Evolutionary conservation across 2,113 vertebrate genomes (phyloP).

Genomic region (Limanda limanda): DNA sequence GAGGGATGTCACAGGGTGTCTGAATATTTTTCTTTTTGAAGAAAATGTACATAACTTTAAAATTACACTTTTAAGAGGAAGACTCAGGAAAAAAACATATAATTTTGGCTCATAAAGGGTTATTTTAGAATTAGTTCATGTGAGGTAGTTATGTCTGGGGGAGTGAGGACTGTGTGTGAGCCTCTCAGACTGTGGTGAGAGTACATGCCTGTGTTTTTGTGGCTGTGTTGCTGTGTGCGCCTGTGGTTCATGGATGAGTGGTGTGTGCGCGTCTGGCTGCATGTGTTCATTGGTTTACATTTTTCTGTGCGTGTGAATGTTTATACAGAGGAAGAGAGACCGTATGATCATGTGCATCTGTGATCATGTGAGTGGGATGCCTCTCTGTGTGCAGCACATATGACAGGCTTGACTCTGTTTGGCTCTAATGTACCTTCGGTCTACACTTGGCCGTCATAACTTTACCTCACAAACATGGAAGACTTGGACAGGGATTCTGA

Average conservation of each 20-base stretch:
- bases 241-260: slow-evolving; percentile 25
- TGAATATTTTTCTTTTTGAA: not conserved
- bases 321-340: slow-evolving; percentile 18
- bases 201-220: slow-evolving; percentile 37
- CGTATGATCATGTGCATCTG: not conserved
- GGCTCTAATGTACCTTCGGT: slow-evolving; percentile 6
- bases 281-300: slow-evolving; percentile 30
- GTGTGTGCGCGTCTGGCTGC: slow-evolving; percentile 5
- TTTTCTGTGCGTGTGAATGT: slow-evolving; percentile 22
- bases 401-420: slow-evolving; percentile 29
- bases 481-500: not conserved
- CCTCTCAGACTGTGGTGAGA: slow-evolving; percentile 9
- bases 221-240: slow-evolving; percentile 27
- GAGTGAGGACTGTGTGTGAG: slow-evolving; percentile 36
- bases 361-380: slow-evolving; percentile 19
- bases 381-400: slow-evolving; percentile 30
- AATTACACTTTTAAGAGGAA: slow-evolving; percentile 8
- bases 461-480: not conserved
- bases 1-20: not conserved
- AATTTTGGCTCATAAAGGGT: slow-evolving; percentile 60
- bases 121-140: slow-evolving; percentile 50
- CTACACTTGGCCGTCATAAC: not conserved
- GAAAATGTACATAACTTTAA: not conserved
- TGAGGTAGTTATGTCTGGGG: slow-evolving; percentile 26
- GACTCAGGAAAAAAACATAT: slow-evolving; percentile 30